Conservation (phyloP, 2,888 invertebrate species). For the Prosapia bicincta region DNA sequence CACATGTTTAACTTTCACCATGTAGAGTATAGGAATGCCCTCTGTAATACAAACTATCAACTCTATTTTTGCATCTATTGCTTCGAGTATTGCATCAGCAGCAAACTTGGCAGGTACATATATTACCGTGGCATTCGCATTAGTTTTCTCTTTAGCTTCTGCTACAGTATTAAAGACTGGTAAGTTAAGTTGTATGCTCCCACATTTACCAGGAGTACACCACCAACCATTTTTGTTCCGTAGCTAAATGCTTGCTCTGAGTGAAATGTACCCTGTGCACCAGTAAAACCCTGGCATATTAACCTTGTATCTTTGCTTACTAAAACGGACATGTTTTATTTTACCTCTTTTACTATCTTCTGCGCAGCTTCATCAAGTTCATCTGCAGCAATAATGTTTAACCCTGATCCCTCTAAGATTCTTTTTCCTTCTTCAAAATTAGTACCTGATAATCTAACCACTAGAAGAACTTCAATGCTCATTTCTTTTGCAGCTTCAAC, state of each 20-base stretch:
- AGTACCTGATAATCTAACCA: slow-evolving; percentile 87
- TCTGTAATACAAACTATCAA: slow-evolving; percentile 99
- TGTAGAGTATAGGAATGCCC: slow-evolving; percentile 97
- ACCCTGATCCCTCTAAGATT: slow-evolving; percentile 65
- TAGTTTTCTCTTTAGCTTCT: slow-evolving; percentile 83
- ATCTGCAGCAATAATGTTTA: slow-evolving; percentile 74
- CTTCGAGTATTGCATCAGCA: slow-evolving; percentile 87
- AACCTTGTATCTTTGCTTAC: slow-evolving; percentile 86
- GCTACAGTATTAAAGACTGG: slow-evolving; percentile 80
- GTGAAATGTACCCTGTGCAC: slow-evolving; percentile 94
- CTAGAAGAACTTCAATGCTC: slow-evolving; percentile 86
- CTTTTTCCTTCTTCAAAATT: slow-evolving; percentile 79
- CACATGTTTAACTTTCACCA: slow-evolving; percentile 97
- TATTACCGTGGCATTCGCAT: slow-evolving; percentile 89
- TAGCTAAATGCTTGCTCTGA: slow-evolving; percentile 98
- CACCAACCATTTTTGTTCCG: slow-evolving; percentile 94
- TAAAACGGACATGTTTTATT: too few relatives aligned
- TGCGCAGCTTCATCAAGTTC: slow-evolving; percentile 78
- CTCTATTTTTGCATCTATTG: slow-evolving; percentile 92
- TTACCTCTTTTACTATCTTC: too few relatives aligned
- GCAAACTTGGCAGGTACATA: slow-evolving; percentile 95
- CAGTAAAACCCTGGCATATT: slow-evolving; percentile 97
- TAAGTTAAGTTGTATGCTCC: slow-evolving; percentile 76
- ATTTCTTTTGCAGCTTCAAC: slow-evolving; percentile 89
- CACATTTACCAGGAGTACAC: slow-evolving; percentile 82